These are phyloP conservation scores for Pseudococcus viburni DNA, from an alignment of 2,888 invertebrate genomes.

Conservation along the genomic window DNA sequence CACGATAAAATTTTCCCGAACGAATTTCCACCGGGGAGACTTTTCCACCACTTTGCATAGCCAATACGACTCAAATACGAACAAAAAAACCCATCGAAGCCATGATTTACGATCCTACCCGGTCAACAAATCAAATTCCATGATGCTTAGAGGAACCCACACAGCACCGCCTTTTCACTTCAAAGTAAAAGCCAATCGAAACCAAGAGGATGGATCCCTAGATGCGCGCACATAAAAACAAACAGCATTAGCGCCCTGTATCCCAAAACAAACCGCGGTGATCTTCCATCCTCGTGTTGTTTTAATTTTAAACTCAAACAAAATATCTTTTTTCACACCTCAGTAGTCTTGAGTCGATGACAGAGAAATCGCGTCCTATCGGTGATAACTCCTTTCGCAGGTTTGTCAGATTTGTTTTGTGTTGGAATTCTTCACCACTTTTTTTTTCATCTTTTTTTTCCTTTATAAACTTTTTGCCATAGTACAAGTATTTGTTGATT, in stretches of 20 bases:
- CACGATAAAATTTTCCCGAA: not conserved
- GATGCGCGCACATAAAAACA: constrained; percentile 35
- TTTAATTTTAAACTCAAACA: constrained; percentile 65
- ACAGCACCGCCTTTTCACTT: not conserved
- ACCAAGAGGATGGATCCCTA: constrained; percentile 28
- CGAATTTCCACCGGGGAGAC: not conserved
- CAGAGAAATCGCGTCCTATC: constrained; percentile 65
- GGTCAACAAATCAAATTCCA: not conserved
- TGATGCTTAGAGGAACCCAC: not conserved
- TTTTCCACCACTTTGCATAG: not conserved
- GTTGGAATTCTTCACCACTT: constrained; percentile 18
- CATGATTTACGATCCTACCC: not conserved
- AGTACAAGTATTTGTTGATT: constrained; percentile 46
- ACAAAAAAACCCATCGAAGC: not conserved
- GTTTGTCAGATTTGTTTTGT: constrained; percentile 63
- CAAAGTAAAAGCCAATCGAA: not conserved
- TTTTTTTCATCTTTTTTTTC: constrained; percentile 32
- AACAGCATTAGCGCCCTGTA: not conserved
- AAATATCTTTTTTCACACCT: constrained; percentile 66
- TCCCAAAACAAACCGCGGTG: not conserved
- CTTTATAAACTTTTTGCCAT: not conserved
- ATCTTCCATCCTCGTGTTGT: constrained; percentile 10
- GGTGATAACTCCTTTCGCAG: constrained; percentile 65
- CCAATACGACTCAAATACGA: not conserved
- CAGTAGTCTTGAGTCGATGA: constrained; percentile 62